A percentile compares a stretch with the other conserved stretches of the same genome.
Evolutionary conservation across 2,888 invertebrate genomes (phyloP).

Genomic region (Apamea sordens): DNA sequence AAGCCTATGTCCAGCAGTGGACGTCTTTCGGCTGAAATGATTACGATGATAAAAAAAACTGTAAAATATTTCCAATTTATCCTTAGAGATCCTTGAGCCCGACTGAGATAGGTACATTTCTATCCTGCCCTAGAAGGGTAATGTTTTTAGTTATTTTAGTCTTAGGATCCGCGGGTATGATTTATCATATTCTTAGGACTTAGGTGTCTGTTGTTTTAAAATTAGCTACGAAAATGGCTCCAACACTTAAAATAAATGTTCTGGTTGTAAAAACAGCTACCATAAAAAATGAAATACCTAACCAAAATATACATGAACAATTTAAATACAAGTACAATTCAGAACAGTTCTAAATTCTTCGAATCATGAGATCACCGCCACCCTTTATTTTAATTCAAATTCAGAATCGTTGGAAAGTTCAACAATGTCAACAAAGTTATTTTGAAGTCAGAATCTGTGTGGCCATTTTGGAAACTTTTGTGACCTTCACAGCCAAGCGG

Average conservation of each 20-base stretch:
- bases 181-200: neutral
- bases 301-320: neutral
- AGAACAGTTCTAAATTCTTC: constrained; percentile 25
- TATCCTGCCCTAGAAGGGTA: neutral
- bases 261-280: neutral
- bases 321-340: constrained; percentile 15
- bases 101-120: neutral
- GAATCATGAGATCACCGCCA: constrained; percentile 31
- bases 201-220: neutral
- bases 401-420: constrained; percentile 34
- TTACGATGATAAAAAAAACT: neutral
- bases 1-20: no score
- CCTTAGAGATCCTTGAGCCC: neutral
- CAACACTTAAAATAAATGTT: neutral
- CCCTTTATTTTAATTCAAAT: constrained; percentile 57
- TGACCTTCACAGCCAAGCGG: constrained; percentile 38
- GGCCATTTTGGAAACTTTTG: constrained; percentile 57
- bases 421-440: constrained; percentile 59
- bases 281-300: neutral
- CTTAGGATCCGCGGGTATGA: no score
- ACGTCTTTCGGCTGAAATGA: no score
- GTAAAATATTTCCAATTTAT: neutral
- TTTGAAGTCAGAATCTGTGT: constrained; percentile 44
- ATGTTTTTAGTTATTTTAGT: neutral
- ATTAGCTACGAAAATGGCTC: neutral